Conservation (phyloP, 2,113 vertebrate species). For the Cyphomyrus discorhynchus region DNA sequence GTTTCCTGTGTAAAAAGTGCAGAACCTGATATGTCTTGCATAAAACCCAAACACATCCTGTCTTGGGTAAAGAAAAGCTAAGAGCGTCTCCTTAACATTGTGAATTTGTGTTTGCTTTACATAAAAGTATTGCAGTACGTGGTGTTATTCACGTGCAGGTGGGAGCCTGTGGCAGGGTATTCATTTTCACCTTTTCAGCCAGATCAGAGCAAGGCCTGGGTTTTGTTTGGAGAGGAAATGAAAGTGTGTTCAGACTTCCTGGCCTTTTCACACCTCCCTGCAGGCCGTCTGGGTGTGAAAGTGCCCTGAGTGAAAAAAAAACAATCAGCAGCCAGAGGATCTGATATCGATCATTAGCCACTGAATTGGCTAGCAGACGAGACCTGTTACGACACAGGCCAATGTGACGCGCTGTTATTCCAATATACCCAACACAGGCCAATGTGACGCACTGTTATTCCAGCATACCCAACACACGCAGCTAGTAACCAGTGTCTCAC, state of each 20-base stretch:
- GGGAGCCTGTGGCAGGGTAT: neutral
- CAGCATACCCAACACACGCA: neutral
- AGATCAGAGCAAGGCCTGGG: neutral
- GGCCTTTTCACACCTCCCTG: neutral
- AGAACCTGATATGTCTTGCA: neutral
- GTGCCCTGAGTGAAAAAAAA: neutral
- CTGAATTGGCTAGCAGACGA: neutral
- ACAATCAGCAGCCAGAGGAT: neutral
- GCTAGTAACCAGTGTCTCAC: neutral
- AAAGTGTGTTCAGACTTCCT: neutral
- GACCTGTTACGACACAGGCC: neutral
- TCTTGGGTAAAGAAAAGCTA: neutral
- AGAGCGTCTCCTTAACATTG: neutral
- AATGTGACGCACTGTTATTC: too few species aligned
- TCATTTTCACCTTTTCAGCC: constrained; percentile 1
- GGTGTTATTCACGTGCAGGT: neutral
- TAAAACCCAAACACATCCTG: neutral
- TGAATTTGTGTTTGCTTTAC: neutral
- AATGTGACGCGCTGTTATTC: neutral
- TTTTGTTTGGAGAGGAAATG: neutral
- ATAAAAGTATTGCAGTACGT: neutral
- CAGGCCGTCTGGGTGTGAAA: neutral
- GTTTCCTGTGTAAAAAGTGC: neutral
- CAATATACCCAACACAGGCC: neutral
- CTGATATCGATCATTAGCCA: neutral